Conservation (phyloP, 2,113 vertebrate species). For the Tonatia bakeri region DNA sequence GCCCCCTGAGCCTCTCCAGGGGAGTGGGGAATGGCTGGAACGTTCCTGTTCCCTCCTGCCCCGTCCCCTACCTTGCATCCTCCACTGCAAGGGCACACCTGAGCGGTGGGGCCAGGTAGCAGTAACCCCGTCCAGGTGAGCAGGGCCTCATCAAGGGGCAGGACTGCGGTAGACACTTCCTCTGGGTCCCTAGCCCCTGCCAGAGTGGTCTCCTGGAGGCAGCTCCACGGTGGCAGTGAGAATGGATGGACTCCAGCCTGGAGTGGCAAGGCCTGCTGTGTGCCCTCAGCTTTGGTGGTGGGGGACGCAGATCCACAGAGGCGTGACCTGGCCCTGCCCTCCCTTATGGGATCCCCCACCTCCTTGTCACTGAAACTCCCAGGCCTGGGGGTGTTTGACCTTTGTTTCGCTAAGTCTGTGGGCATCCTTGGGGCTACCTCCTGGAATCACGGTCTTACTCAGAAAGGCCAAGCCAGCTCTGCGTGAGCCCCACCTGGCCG, state of each 20-base stretch:
- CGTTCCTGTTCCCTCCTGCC: neutral
- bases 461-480: neutral
- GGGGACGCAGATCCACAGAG: neutral
- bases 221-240: neutral
- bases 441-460: neutral
- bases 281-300: neutral
- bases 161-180: neutral
- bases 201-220: neutral
- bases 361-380: neutral
- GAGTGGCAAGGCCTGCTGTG: neutral
- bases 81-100: fast-evolving
- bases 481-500: fast-evolving
- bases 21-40: neutral
- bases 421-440: neutral
- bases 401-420: neutral
- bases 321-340: neutral
- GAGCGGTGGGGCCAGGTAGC: neutral
- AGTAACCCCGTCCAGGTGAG: neutral
- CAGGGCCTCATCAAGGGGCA: neutral
- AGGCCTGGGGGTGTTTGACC: neutral
- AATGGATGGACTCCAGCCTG: neutral
- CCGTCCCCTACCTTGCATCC: fast-evolving
- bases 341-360: too few relatives aligned
- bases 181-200: neutral
- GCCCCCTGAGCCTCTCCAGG: neutral